These are phyloP conservation scores for Ochropleura leucogaster DNA, from an alignment of 2,888 invertebrate species.

Conservation along the genomic window DNA sequence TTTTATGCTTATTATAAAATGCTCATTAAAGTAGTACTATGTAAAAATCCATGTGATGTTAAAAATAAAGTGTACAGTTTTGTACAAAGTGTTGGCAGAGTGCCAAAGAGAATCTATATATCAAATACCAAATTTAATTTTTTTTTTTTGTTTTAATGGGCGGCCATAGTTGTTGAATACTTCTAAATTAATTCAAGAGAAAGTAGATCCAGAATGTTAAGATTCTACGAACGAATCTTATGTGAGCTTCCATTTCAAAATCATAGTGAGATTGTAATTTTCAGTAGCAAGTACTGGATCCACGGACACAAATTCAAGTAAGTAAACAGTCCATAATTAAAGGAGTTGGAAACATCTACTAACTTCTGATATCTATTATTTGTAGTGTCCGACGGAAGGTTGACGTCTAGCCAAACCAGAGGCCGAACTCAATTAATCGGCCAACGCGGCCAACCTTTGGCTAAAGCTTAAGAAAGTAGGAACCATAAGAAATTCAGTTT, in stretches of 20 bases:
- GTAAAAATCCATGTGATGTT: slow-evolving; percentile 59
- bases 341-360: neutral
- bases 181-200: neutral
- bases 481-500: too few relatives aligned
- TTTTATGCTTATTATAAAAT: slow-evolving; percentile 21
- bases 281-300: neutral
- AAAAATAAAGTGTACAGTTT: slow-evolving; percentile 41
- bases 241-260: slow-evolving; percentile 12
- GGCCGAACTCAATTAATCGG: too few relatives aligned
- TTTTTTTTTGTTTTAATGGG: slow-evolving; percentile 17
- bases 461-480: too few relatives aligned
- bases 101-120: slow-evolving; percentile 54
- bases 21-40: slow-evolving; percentile 48
- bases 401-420: too few relatives aligned
- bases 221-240: neutral
- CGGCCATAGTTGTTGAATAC: slow-evolving; percentile 17
- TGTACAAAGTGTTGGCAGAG: slow-evolving; percentile 43
- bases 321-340: slow-evolving; percentile 19
- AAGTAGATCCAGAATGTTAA: neutral
- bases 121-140: slow-evolving; percentile 13
- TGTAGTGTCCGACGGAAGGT: neutral
- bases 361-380: neutral
- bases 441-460: too few relatives aligned
- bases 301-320: neutral
- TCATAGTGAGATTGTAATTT: neutral